Percentiles rank a stretch among this genome's conserved stretches.
Evolutionary conservation across 2,797 vertebrate species (phyloP).

Genomic region (Protosalanx chinensis): DNA sequence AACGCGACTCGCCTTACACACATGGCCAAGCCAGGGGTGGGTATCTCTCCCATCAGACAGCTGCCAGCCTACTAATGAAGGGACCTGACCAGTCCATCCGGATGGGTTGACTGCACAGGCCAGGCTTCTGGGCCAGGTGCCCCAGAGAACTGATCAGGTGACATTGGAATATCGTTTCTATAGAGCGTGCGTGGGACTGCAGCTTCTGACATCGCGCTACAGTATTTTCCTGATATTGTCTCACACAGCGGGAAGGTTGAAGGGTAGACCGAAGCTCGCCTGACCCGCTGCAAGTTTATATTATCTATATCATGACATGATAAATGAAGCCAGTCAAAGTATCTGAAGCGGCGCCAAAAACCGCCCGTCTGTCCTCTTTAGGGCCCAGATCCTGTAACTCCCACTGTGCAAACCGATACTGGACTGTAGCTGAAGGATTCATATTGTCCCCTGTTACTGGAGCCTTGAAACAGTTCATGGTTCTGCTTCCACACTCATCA

Average conservation of each 20-base stretch:
- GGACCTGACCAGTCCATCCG: slow-evolving; percentile 19
- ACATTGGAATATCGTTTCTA: slow-evolving; percentile 5
- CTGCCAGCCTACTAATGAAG: slow-evolving; percentile 54
- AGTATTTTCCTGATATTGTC: background rate
- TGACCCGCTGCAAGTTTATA: background rate
- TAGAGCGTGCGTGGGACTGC: background rate
- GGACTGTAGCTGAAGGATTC: slow-evolving; percentile 9
- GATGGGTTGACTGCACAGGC: slow-evolving; percentile 11
- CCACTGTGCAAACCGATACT: slow-evolving; percentile 7
- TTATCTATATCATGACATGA: slow-evolving; percentile 5
- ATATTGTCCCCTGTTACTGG: slow-evolving; percentile 1
- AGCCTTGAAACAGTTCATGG: background rate
- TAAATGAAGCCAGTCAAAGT: background rate
- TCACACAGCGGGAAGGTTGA: background rate
- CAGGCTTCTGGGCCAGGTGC: background rate
- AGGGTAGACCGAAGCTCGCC: background rate
- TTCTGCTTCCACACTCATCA: background rate
- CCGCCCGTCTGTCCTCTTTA: background rate
- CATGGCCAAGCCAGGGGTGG: slow-evolving; percentile 29
- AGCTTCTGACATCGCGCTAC: background rate
- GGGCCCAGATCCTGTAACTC: slow-evolving; percentile 1
- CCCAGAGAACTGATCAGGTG: slow-evolving; percentile 7
- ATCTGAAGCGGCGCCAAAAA: slow-evolving; percentile 6
- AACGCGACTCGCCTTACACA: slow-evolving; percentile 58
- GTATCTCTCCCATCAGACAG: slow-evolving; percentile 53